Evolutionary conservation across 2,888 invertebrate species (phyloP).

Genomic region (Yponomeuta plumbellus): DNA sequence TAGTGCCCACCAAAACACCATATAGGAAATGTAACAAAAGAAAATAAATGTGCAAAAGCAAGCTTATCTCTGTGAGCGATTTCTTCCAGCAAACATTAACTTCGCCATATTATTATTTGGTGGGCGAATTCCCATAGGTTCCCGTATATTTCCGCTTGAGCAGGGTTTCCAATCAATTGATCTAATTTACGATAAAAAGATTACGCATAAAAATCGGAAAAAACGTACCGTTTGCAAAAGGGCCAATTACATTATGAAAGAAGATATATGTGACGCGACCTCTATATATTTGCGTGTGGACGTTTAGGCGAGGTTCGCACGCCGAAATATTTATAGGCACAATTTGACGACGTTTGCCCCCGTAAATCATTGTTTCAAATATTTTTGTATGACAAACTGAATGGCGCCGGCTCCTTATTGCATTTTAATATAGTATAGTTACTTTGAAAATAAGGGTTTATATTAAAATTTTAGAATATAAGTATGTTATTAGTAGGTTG

Average conservation of each 20-base stretch:
- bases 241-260: slow-evolving; percentile 45
- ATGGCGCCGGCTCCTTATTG: not conserved
- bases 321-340: slow-evolving; percentile 63
- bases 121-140: not conserved
- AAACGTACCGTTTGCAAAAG: slow-evolving; percentile 28
- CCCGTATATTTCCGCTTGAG: not conserved
- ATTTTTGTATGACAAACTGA: slow-evolving; percentile 34
- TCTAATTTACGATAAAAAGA: not conserved
- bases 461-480: too few relatives aligned
- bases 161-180: slow-evolving; percentile 1
- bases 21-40: too few relatives aligned
- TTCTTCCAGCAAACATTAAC: not conserved
- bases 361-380: slow-evolving; percentile 46
- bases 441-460: too few relatives aligned
- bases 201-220: not conserved
- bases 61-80: too few relatives aligned
- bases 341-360: slow-evolving; percentile 52
- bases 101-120: not conserved
- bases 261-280: slow-evolving; percentile 60
- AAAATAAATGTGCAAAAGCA: too few relatives aligned
- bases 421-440: not conserved
- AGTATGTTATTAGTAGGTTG: too few relatives aligned
- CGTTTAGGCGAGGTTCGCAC: slow-evolving; percentile 58
- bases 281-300: slow-evolving; percentile 58
- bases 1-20: too few relatives aligned